These are phyloP conservation scores for Drosophila mojavensis DNA, from an alignment of 1,140 invertebrate genomes.

Conservation along the genomic window DNA sequence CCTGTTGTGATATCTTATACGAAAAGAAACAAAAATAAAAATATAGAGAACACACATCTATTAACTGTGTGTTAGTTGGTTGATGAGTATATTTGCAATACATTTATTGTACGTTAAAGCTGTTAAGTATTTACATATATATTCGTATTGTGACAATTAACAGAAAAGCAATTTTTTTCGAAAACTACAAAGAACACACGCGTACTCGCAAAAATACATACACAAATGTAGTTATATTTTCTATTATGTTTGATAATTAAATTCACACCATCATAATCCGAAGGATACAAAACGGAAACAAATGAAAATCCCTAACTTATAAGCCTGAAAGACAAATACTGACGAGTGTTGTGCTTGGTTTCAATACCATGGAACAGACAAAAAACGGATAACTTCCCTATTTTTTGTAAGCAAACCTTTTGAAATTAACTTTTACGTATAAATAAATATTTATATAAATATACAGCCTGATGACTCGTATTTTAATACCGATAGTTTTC, in stretches of 20 bases:
- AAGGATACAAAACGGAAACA: constrained; percentile 42
- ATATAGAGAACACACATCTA: constrained; percentile 52
- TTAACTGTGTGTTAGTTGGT: constrained; percentile 59
- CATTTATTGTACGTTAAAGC: constrained; percentile 68
- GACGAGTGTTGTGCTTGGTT: constrained; percentile 67
- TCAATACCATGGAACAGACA: constrained; percentile 56
- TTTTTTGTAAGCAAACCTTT: constrained; percentile 72
- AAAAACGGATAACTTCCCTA: constrained; percentile 47
- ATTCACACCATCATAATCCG: constrained; percentile 43
- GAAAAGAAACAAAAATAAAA: constrained; percentile 21
- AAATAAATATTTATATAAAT: constrained; percentile 64
- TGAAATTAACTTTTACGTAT: constrained; percentile 72
- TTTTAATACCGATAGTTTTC: constrained; percentile 10
- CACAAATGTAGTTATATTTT: constrained; percentile 33
- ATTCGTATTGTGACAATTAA: constrained; percentile 76
- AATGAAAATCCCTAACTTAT: constrained; percentile 38
- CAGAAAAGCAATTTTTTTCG: constrained; percentile 69
- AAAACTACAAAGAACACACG: constrained; percentile 20
- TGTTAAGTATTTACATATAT: constrained; percentile 72
- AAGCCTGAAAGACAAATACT: constrained; percentile 53
- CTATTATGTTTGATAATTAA: constrained; percentile 44
- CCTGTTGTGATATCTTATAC: constrained; percentile 76
- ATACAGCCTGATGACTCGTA: constrained; percentile 9
- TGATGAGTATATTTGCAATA: constrained; percentile 60
- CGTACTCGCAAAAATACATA: constrained; percentile 11